A percentile compares a stretch with the other conserved stretches of the same genome.
These are phyloP conservation scores for Cydia fagiglandana DNA, from an alignment of 1,140 invertebrate species.

Conservation along the genomic window DNA sequence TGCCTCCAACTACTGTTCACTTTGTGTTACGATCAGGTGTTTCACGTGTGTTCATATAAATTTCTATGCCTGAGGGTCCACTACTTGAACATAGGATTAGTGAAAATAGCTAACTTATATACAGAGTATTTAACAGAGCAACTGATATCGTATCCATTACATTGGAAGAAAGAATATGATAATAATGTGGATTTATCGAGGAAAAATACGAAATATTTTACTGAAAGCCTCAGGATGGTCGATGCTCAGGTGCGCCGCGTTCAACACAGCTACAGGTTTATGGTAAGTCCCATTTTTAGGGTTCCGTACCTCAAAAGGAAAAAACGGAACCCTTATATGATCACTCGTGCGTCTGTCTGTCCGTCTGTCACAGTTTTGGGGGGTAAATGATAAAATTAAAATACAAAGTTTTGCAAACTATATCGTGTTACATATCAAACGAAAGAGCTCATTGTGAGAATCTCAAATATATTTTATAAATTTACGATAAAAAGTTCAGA, in stretches of 20 bases:
- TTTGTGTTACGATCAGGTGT: constrained; percentile 46
- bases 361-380: too few species aligned
- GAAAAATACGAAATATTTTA: constrained; percentile 42
- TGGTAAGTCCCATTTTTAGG: constrained; percentile 53
- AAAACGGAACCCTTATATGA: too few species aligned
- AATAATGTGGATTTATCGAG: constrained; percentile 46
- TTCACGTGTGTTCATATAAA: constrained; percentile 40
- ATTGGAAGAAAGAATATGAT: constrained; percentile 51
- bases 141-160: constrained; percentile 47
- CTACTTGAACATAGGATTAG: constrained; percentile 57
- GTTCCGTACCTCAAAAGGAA: too few species aligned
- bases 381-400: too few species aligned
- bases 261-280: constrained; percentile 46
- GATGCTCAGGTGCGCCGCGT: constrained; percentile 43
- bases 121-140: constrained; percentile 48
- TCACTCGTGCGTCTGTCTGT: too few species aligned
- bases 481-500: too few species aligned
- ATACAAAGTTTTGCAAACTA: too few species aligned
- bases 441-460: too few species aligned
- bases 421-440: too few species aligned
- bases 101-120: constrained; percentile 51
- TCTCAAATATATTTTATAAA: too few species aligned
- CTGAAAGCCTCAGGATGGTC: constrained; percentile 45
- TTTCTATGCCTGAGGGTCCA: constrained; percentile 47
- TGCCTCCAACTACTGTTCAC: constrained; percentile 46